Conservation (phyloP, 2,888 invertebrate species). For the Agrochola lota region DNA sequence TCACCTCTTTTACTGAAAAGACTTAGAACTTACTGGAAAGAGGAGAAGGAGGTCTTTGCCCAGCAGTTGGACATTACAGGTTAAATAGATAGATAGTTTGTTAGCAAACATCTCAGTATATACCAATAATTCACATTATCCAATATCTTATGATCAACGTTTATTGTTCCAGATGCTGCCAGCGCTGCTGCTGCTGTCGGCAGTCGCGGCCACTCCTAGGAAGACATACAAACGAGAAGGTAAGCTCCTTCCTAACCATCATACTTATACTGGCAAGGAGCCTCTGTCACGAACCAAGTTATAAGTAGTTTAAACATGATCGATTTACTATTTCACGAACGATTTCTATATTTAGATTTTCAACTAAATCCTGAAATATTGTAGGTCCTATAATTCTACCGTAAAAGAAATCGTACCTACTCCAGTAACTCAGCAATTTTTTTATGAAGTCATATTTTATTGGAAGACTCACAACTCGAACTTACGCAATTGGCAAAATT, state of each 20-base stretch:
- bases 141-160: slow-evolving; percentile 3
- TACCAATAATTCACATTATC: neutral
- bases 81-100: neutral
- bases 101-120: neutral
- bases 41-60: neutral
- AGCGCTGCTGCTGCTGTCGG: slow-evolving; percentile 75
- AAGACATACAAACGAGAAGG: slow-evolving; percentile 85
- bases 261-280: slow-evolving; percentile 18
- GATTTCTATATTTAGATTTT: neutral
- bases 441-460: no score
- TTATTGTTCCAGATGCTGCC: slow-evolving; percentile 79
- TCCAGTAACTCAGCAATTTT: neutral
- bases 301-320: neutral
- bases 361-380: neutral
- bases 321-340: no score
- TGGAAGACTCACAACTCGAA: neutral
- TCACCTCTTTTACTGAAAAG: no score
- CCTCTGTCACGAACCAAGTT: slow-evolving; percentile 46
- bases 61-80: no score
- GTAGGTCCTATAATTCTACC: neutral
- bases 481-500: no score
- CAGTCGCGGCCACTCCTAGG: slow-evolving; percentile 75
- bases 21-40: no score
- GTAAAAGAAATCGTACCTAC: neutral
- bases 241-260: slow-evolving; percentile 63